These are phyloP conservation scores for Scelioninae gen. 1 DNA, from an alignment of 2,888 invertebrate species.

Conservation along the genomic window DNA sequence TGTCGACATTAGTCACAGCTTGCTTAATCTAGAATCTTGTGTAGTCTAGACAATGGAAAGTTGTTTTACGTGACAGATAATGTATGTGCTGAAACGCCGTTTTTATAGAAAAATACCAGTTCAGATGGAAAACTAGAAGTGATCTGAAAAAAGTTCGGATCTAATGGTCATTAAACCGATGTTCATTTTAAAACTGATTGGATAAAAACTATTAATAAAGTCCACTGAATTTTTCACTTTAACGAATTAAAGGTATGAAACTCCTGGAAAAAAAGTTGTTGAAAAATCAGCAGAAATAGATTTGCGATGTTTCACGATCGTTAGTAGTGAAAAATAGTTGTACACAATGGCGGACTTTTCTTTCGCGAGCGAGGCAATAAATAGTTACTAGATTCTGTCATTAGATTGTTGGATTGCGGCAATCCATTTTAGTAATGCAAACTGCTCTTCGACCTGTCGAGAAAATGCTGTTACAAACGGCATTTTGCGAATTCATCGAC, in stretches of 20 bases:
- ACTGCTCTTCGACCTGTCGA: slow-evolving; percentile 47
- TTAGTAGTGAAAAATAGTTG: slow-evolving; percentile 11
- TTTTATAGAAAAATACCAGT: slow-evolving; percentile 47
- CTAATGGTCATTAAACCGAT: slow-evolving; percentile 19
- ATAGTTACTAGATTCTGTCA: slow-evolving; percentile 41
- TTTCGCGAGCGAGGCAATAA: slow-evolving; percentile 26
- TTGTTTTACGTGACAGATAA: slow-evolving; percentile 57
- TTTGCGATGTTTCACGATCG: slow-evolving; percentile 1
- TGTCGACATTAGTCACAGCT: slow-evolving; percentile 67
- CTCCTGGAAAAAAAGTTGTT: too few relatives aligned
- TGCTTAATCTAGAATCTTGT: slow-evolving; percentile 65
- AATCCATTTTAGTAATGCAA: slow-evolving; percentile 51
- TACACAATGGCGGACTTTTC: slow-evolving; percentile 26
- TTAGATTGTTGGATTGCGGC: slow-evolving; percentile 43
- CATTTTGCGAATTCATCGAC: slow-evolving; percentile 57
- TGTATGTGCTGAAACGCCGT: slow-evolving; percentile 42
- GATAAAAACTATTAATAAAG: background rate
- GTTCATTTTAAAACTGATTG: background rate
- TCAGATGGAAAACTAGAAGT: slow-evolving; percentile 33
- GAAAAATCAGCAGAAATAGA: too few relatives aligned
- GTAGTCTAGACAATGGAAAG: slow-evolving; percentile 64
- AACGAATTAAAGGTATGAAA: too few relatives aligned
- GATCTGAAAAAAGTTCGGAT: background rate
- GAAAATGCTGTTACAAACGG: slow-evolving; percentile 44
- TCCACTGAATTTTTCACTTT: too few relatives aligned